These are phyloP conservation scores for Pelobates cultripes DNA, from an alignment of 2,797 vertebrate species.

Conservation along the genomic window DNA sequence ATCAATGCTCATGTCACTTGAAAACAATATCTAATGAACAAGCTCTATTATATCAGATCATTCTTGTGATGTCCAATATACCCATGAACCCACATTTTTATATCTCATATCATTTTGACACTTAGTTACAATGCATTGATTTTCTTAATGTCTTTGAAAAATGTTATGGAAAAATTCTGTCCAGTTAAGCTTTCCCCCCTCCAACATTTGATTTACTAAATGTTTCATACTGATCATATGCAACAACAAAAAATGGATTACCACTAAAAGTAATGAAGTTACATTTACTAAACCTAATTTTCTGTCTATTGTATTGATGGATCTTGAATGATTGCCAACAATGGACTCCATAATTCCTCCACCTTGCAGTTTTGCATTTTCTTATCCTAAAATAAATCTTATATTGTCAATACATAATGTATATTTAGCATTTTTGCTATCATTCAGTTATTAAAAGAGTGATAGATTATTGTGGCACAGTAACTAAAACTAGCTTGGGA, in stretches of 20 bases:
- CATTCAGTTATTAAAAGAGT: neutral
- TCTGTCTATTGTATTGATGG: neutral
- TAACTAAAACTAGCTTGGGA: neutral
- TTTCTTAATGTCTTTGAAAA: neutral
- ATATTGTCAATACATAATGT: neutral
- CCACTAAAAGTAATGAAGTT: constrained; percentile 8
- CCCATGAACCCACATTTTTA: too few relatives aligned
- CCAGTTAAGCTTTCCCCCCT: neutral
- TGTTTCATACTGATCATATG: neutral
- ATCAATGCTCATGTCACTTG: too few relatives aligned
- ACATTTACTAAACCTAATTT: neutral
- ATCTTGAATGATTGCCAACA: neutral
- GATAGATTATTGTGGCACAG: neutral
- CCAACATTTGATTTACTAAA: neutral
- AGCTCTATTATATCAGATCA: too few relatives aligned
- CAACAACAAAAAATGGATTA: neutral
- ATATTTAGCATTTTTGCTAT: neutral
- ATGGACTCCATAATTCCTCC: neutral
- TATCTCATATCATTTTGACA: neutral
- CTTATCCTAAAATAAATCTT: constrained; percentile 9
- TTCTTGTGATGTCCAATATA: too few relatives aligned
- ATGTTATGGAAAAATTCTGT: neutral
- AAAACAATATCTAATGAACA: too few relatives aligned
- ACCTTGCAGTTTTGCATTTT: neutral
- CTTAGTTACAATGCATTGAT: neutral